Evolutionary conservation across 2,113 vertebrate species (phyloP).

Genomic region (Pipra filicauda): DNA sequence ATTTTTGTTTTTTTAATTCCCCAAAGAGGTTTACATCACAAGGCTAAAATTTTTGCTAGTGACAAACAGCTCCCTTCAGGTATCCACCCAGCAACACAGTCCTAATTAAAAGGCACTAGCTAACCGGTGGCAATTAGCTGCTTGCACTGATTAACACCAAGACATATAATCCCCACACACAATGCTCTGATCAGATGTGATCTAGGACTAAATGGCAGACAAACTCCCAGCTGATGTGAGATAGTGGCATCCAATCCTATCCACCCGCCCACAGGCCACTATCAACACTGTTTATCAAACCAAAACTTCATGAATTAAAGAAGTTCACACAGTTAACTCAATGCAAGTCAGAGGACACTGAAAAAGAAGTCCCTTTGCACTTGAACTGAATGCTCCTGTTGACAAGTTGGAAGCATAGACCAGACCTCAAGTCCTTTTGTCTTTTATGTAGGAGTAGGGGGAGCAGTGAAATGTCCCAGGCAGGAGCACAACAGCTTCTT

Average conservation of each 20-base stretch:
- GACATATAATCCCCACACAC: neutral
- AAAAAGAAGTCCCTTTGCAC: neutral
- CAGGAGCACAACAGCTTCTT: neutral
- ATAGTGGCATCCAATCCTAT: neutral
- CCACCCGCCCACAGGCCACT: neutral
- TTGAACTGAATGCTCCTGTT: neutral
- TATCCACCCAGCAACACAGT: neutral
- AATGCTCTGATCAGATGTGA: neutral
- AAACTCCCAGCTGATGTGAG: neutral
- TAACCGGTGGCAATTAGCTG: neutral
- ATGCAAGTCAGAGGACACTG: neutral
- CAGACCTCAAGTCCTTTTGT: neutral
- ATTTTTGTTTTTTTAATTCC: neutral
- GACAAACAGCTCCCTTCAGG: neutral
- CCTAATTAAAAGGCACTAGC: constrained; percentile 21
- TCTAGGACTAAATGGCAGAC: neutral
- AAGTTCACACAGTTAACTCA: neutral
- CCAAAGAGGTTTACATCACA: constrained; percentile 27
- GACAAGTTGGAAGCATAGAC: neutral
- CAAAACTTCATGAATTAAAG: neutral
- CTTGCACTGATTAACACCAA: neutral
- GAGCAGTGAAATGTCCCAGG: neutral
- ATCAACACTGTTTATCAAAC: neutral
- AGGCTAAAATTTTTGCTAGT: neutral
- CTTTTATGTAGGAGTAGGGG: neutral